A percentile compares a stretch with the other conserved stretches of the same genome.
Conservation (phyloP, 2,797 vertebrate species). For the Syncerus caffer region DNA sequence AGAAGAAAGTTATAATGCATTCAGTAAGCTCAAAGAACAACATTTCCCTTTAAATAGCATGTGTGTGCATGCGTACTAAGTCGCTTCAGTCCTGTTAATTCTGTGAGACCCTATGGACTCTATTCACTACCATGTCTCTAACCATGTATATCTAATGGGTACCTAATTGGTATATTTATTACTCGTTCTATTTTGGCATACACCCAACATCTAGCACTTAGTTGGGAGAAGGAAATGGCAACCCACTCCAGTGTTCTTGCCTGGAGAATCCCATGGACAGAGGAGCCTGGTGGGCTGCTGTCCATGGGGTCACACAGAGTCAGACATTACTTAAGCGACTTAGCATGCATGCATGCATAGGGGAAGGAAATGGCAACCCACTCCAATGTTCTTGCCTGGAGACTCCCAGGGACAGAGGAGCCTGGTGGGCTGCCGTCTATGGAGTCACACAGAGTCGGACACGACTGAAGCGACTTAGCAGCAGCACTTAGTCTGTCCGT, state of each 20-base stretch:
- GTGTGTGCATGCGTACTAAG: not conserved
- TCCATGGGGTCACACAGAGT: rapidly evolving
- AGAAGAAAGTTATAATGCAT: not conserved
- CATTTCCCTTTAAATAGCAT: not conserved
- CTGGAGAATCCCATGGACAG: too few relatives aligned
- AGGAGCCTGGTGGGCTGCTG: too few relatives aligned
- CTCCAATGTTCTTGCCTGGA: not conserved
- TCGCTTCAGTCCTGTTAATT: not conserved
- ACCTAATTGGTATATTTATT: not conserved
- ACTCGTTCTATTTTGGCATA: not conserved
- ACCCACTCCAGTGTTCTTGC: too few relatives aligned
- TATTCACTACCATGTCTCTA: not conserved
- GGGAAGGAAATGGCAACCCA: not conserved
- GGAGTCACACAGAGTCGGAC: rapidly evolving
- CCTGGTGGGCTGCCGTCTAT: not conserved
- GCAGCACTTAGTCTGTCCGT: not conserved
- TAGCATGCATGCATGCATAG: too few relatives aligned
- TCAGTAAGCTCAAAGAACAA: not conserved
- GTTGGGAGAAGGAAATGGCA: not conserved
- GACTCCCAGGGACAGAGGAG: rapidly evolving
- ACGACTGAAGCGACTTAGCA: rapidly evolving
- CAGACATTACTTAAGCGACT: too few relatives aligned
- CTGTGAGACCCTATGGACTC: not conserved
- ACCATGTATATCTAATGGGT: not conserved
- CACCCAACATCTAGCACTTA: not conserved